Percentiles rank a stretch among this genome's conserved stretches.
Evolutionary conservation across 2,888 invertebrate genomes (phyloP).

Genomic region (Matsumyia berberina): DNA sequence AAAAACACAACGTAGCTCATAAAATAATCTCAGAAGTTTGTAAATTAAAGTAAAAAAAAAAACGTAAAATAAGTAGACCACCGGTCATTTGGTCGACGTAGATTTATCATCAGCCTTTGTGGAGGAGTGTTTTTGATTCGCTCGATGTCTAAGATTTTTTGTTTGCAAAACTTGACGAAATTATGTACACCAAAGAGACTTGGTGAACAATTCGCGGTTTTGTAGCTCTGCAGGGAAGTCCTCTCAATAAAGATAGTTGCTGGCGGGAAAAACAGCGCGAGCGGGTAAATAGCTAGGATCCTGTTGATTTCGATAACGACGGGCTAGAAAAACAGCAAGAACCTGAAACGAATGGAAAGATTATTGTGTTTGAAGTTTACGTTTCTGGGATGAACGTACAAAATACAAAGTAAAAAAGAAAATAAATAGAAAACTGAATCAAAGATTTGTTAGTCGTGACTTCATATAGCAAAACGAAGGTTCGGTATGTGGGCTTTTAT

Average conservation of each 20-base stretch:
- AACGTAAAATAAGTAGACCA: conserved; percentile 40
- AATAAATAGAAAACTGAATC: background rate
- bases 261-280: conserved; percentile 89
- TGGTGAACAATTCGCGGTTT: conserved; percentile 56
- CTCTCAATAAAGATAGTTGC: conserved; percentile 82
- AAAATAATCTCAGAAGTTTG: conserved; percentile 68
- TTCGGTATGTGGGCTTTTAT: too few relatives aligned
- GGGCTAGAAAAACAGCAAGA: conserved; percentile 92
- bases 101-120: conserved; percentile 59
- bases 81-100: conserved; percentile 33
- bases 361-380: background rate
- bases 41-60: conserved; percentile 26
- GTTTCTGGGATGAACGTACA: background rate
- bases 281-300: conserved; percentile 90
- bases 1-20: conserved; percentile 35
- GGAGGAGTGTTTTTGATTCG: conserved; percentile 30
- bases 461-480: too few relatives aligned
- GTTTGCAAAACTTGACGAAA: conserved; percentile 38
- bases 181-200: conserved; percentile 28
- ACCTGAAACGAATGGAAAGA: conserved; percentile 86
- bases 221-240: conserved; percentile 39
- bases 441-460: background rate
- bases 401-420: background rate
- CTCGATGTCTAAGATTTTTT: background rate
- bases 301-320: conserved; percentile 92